Base-by-base conservation (phyloP, 1,140 invertebrate species). In the Panagrolaimus sp. region DNA sequence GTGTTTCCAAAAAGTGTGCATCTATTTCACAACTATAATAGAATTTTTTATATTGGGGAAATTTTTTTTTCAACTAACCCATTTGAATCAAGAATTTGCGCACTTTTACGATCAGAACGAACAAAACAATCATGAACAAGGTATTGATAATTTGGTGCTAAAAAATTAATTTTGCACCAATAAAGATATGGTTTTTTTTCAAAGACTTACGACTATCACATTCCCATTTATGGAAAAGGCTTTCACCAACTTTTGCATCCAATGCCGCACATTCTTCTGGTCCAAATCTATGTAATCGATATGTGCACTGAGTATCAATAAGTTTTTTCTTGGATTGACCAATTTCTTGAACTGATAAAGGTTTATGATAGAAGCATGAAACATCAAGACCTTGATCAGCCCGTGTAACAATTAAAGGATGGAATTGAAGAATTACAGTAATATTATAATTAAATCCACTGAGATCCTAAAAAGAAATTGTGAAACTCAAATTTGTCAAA, bases 371-470 rank as follows among this genome's bases (percentile, higher is more conserved):
- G 68, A 81, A 80, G 52, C 80, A 81, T 14, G 67, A 71, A 32
- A 72, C 64, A 28, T 72, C 71, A 15, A 72, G 48, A 43, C 71
- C 75, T 46, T 74, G 71, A 65, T 82, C 80, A 43, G 77, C 77
- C 68, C 81, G 64, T 9, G 81, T 82, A 43, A 82, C 76, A 46
- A 82, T 78, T 7, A 83, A 58, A 28, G 80, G 80, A 73, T 82
- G 80, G 65, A 82, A 82, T 71, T 82, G 80, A 6, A 82, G 74
- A 28, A 82, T 82, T 1, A 82, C 75, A n/a, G 80, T 77, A 15
- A 83, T 65, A 70, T 83, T 83, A 73, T 73, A 82, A 17, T 71
- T 47, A 43, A 83, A 82, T 32, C 80, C 80, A 38, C 75, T 75
- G n/a, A 72, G 58, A n/a, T 71, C 64, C 78, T 81, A 63, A 63